A percentile compares a stretch with the other conserved stretches of the same genome.
Evolutionary conservation across 2,888 invertebrate genomes (phyloP).

Genomic region (Cyclophora punctaria): DNA sequence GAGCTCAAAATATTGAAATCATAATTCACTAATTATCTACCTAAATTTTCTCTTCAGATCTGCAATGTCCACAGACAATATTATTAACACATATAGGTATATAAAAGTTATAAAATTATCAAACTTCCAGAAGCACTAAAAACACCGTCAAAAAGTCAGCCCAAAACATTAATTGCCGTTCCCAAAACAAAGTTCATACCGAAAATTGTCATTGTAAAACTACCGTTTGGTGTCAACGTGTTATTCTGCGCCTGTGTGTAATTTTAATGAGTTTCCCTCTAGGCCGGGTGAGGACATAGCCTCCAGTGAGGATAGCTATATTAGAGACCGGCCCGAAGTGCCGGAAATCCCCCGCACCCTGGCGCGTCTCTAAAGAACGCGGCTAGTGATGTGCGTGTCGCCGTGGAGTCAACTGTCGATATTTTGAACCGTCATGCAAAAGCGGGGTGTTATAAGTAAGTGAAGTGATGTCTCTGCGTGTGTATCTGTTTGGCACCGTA

Average conservation of each 20-base stretch:
- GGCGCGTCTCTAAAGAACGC: constrained; percentile 40
- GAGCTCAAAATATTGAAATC: too few relatives aligned
- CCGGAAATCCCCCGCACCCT: constrained; percentile 47
- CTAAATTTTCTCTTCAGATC: too few relatives aligned
- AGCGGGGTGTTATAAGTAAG: too few relatives aligned
- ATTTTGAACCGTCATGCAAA: too few relatives aligned
- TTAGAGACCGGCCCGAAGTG: constrained; percentile 49
- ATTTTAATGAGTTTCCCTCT: constrained; percentile 71
- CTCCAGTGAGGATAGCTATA: constrained; percentile 53
- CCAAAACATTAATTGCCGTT: constrained; percentile 19
- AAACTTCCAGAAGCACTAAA: too few relatives aligned
- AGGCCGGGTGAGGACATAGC: constrained; percentile 44
- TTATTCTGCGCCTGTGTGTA: constrained; percentile 54
- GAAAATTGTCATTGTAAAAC: not conserved
- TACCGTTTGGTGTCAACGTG: constrained; percentile 17
- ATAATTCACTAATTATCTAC: too few relatives aligned
- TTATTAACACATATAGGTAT: too few relatives aligned
- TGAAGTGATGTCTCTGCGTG: too few relatives aligned
- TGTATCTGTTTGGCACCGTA: too few relatives aligned
- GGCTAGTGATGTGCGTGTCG: constrained; percentile 26
- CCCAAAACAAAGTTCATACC: constrained; percentile 6
- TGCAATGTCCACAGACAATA: too few relatives aligned
- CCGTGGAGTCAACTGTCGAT: too few relatives aligned
- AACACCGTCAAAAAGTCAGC: constrained; percentile 22
- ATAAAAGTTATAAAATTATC: too few relatives aligned